Base-by-base conservation (phyloP, 2,888 invertebrate genomes). In the Hemithea aestivaria region DNA sequence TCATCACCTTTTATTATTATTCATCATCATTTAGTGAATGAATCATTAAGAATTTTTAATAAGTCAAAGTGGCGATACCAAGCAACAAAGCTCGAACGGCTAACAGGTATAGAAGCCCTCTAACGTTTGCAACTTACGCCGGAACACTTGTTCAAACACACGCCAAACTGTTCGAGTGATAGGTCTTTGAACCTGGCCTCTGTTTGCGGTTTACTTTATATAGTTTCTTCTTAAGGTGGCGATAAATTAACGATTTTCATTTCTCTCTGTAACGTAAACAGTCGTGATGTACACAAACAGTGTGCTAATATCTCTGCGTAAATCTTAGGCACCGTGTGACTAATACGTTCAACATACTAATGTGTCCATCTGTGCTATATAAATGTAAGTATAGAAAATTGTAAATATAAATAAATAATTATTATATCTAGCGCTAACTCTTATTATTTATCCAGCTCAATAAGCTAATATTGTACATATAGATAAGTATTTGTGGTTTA, bases 241-340 rank as follows among this genome's bases (percentile, higher is more conserved):
- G 78, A 83, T 83, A 80, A 81, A 84, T 82, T 82, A 82, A 76
- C 79, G 78, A 84, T 84, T 82, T 78, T 78, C 82, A 81, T 81
- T 73, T 77, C 74, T 66, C 68, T 67, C 53, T 66, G 58, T 57
- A 73, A 71, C 59, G 75, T 79, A 81, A 82, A 80, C 75, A 74
- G 50, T 61, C 53, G 55, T 73, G 72, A 73, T 77, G 66, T 71
- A 72, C 73, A 72, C 61, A 74, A 69, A 73, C 68, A 68, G 62
- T 71, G 69, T 73, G 75, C 73, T 72, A 71, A 70, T 73, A 71
- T 59, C 53, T 63, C 57, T 45, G 57, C 61, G 62, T 56, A 65
- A 64, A 65, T 62, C 63, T 66, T 57, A 49, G 40, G 42, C 53
- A 54, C 54, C 40, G 41, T 24, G 38, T 48, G 48, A 51, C 27